Conservation (phyloP, 2,797 vertebrate species). For the Liasis olivaceus region DNA sequence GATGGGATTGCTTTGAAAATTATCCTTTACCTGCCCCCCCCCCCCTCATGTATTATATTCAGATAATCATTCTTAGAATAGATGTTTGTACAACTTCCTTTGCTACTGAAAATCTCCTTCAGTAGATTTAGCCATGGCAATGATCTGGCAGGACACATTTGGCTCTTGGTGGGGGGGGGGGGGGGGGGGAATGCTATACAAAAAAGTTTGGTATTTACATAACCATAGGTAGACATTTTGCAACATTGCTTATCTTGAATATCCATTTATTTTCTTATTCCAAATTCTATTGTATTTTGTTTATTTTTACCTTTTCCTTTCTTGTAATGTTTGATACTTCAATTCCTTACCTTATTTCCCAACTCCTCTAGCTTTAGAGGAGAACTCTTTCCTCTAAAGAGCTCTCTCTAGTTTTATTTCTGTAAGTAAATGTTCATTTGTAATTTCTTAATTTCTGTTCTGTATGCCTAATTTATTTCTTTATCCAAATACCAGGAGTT, state of each 20-base stretch:
- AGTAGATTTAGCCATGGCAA: background rate
- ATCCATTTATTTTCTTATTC: background rate
- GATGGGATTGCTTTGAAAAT: constrained; percentile 9
- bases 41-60: constrained; percentile 1
- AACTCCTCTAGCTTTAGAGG: too few relatives aligned
- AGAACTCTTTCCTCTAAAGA: background rate
- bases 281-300: background rate
- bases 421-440: background rate
- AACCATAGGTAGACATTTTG: background rate
- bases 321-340: background rate
- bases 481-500: background rate
- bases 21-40: background rate
- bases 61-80: constrained; percentile 20
- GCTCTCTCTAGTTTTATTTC: background rate
- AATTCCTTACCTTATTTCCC: background rate
- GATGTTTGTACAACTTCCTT: background rate
- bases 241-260: background rate
- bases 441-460: background rate
- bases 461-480: background rate
- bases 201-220: background rate
- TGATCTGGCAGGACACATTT: background rate
- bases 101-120: background rate
- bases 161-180: background rate
- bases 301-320: background rate
- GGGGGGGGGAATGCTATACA: background rate